These are phyloP conservation scores for Dendropsophus ebraccatus DNA, from an alignment of 2,113 vertebrate species.

Conservation along the genomic window DNA sequence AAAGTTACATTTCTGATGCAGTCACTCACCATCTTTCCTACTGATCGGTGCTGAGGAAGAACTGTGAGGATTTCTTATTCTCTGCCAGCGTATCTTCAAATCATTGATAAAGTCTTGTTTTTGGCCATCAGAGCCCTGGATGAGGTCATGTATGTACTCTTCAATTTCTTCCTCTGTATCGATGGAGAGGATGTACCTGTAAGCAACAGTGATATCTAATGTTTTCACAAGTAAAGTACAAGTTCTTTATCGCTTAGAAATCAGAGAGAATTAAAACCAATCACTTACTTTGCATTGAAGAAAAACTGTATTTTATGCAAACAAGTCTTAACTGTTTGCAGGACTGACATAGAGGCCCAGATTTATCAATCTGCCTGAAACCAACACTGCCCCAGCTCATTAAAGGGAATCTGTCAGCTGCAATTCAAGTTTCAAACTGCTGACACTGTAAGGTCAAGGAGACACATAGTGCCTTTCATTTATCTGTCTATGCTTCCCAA, in stretches of 20 bases:
- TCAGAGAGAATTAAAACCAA: background rate
- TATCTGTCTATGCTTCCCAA: too few species aligned
- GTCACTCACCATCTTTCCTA: conserved; percentile 74
- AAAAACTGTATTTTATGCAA: too few species aligned
- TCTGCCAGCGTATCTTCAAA: conserved; percentile 82
- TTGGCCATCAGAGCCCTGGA: conserved; percentile 86
- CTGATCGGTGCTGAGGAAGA: conserved; percentile 64
- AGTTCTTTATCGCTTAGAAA: background rate
- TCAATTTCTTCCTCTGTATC: conserved; percentile 87
- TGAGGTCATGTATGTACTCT: conserved; percentile 89
- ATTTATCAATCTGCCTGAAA: too few species aligned
- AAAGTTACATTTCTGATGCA: too few species aligned
- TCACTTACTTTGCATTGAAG: too few species aligned
- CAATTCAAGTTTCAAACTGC: too few species aligned
- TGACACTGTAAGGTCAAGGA: too few species aligned
- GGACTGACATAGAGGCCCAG: too few species aligned
- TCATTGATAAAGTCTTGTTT: conserved; percentile 87
- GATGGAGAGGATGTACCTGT: conserved; percentile 91
- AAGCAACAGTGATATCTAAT: background rate
- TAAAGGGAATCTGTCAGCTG: too few species aligned
- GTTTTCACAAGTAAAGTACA: background rate
- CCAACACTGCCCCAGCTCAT: too few species aligned
- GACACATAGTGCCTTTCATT: too few species aligned
- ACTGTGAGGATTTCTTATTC: conserved; percentile 65
- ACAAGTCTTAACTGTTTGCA: too few species aligned